Percentiles rank a stretch among this genome's conserved stretches.
phyloP scores from a whole-genome alignment of 2,797 vertebrate genomes.

The Novumbra hubbsi region DNA sequence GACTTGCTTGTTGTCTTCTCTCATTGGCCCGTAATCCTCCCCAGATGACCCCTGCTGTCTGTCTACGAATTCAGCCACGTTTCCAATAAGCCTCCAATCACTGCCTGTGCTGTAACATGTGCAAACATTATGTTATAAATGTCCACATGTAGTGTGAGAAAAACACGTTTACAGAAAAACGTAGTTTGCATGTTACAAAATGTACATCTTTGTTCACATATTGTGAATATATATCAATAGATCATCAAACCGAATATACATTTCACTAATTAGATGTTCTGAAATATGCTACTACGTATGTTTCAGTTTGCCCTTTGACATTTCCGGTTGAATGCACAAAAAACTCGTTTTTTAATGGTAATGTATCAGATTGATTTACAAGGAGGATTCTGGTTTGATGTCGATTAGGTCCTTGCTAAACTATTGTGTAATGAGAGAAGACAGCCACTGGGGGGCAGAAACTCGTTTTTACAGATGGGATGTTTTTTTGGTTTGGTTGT shows the following conservation, averaged over 20 bases:
- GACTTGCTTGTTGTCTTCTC: not conserved
- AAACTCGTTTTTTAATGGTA: not conserved
- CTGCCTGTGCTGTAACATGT: not conserved
- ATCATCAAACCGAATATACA: not conserved
- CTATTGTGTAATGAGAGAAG: not conserved
- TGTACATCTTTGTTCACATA: not conserved
- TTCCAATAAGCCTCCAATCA: not conserved
- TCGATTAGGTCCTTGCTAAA: not conserved
- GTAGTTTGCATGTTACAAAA: no score
- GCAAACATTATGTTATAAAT: not conserved
- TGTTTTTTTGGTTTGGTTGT: not conserved
- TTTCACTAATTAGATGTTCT: not conserved
- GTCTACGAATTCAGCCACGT: not conserved
- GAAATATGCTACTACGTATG: not conserved
- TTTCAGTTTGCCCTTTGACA: not conserved
- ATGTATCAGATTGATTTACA: not conserved
- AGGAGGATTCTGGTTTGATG: not conserved
- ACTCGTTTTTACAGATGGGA: not conserved
- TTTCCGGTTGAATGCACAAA: not conserved
- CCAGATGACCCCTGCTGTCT: not conserved
- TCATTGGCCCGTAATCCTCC: not conserved
- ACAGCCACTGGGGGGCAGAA: constrained; percentile 7
- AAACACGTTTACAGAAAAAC: not conserved
- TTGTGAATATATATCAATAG: not conserved
- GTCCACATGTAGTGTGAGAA: not conserved